These are phyloP conservation scores for Leguminivora glycinivorella DNA, from an alignment of 1,140 invertebrate species.

Conservation along the genomic window DNA sequence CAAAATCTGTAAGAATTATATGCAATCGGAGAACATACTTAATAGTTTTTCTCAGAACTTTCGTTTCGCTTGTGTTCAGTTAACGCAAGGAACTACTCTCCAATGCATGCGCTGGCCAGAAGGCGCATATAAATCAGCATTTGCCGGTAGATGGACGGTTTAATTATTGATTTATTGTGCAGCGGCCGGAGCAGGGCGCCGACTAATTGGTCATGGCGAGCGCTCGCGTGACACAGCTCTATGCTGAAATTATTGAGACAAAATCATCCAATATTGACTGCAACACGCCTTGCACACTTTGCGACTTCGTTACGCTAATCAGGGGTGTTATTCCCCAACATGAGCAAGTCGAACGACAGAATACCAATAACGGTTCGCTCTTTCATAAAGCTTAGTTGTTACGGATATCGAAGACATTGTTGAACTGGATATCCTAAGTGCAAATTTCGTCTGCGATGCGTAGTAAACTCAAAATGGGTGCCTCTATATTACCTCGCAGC, in stretches of 20 bases:
- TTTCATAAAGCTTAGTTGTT: not conserved
- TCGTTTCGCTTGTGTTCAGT: not conserved
- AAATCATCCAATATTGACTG: constrained; percentile 60
- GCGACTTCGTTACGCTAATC: constrained; percentile 53
- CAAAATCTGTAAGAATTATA: not conserved
- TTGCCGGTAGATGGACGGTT: constrained; percentile 70
- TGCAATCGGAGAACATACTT: not conserved
- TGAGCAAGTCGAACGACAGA: not conserved
- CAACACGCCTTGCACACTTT: constrained; percentile 44
- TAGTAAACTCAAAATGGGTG: not conserved
- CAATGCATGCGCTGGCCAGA: constrained; percentile 47
- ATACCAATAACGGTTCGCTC: not conserved
- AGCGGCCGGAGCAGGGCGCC: constrained; percentile 55
- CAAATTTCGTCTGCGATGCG: not conserved
- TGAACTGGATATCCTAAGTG: not conserved
- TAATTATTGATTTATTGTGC: constrained; percentile 77
- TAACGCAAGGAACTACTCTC: not conserved
- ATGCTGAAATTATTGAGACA: constrained; percentile 53
- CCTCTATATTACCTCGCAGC: constrained; percentile 15
- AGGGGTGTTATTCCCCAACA: not conserved
- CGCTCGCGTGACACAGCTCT: constrained; percentile 65
- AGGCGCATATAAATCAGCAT: constrained; percentile 73
- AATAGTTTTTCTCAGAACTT: not conserved
- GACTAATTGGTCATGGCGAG: constrained; percentile 70
- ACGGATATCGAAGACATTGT: constrained; percentile 1